Percentiles rank a stretch among this genome's conserved stretches.
These are phyloP conservation scores for Clusia tigrina DNA, from an alignment of 2,888 invertebrate genomes.

Conservation along the genomic window DNA sequence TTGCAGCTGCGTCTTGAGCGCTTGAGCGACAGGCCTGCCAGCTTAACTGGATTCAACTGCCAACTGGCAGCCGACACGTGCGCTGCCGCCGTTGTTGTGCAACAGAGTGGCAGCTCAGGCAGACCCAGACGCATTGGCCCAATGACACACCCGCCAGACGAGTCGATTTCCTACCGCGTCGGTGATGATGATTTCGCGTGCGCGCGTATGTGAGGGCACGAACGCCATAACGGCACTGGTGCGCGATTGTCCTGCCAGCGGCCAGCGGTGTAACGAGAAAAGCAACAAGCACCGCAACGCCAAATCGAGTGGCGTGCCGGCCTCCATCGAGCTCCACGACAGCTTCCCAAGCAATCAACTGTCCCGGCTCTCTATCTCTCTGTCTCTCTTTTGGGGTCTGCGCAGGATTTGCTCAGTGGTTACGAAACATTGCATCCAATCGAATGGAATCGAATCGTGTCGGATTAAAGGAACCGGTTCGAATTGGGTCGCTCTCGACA, in stretches of 20 bases:
- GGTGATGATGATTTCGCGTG: conserved; percentile 61
- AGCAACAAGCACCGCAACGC: background rate
- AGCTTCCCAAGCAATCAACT: background rate
- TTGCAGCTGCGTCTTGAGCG: background rate
- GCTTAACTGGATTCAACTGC: too few relatives aligned
- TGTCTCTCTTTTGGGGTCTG: too few relatives aligned
- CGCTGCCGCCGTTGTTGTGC: too few relatives aligned
- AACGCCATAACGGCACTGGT: background rate
- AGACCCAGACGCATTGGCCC: background rate
- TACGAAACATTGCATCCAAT: too few relatives aligned
- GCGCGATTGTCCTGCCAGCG: conserved; percentile 30
- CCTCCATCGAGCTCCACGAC: background rate
- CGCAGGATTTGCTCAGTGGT: too few relatives aligned
- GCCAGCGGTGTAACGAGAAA: conserved; percentile 36
- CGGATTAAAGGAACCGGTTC: too few relatives aligned
- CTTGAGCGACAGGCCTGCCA: too few relatives aligned
- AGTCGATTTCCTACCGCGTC: conserved; percentile 56
- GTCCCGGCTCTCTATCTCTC: too few relatives aligned
- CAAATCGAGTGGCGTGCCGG: background rate
- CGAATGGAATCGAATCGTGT: too few relatives aligned
- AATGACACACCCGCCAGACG: background rate
- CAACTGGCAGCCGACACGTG: too few relatives aligned
- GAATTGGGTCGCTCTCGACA: too few relatives aligned
- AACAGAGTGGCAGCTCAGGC: background rate
- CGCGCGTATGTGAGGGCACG: conserved; percentile 35